Evolutionary conservation across 2,113 vertebrate genomes (phyloP).

Genomic region (Gopherus flavomarginatus): DNA sequence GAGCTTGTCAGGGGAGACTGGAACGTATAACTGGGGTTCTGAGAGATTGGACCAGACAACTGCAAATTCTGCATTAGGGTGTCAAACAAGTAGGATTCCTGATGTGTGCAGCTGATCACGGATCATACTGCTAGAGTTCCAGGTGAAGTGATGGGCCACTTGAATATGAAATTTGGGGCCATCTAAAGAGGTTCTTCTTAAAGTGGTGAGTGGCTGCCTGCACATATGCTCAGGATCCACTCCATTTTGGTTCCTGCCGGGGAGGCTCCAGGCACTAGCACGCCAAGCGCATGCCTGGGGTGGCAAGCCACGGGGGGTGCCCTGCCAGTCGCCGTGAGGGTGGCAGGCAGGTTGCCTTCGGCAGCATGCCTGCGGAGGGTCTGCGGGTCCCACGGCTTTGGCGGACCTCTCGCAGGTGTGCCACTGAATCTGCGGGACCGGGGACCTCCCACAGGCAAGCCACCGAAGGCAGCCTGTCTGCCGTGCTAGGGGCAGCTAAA

Average conservation of each 20-base stretch:
- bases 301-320: no score
- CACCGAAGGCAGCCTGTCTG: no score
- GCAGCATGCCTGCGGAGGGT: no score
- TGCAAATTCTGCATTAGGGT: neutral
- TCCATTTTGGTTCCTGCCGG: neutral
- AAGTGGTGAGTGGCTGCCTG: neutral
- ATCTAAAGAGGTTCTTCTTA: neutral
- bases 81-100: neutral
- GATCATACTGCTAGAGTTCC: neutral
- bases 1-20: neutral
- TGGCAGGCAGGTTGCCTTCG: no score
- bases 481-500: no score
- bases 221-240: neutral
- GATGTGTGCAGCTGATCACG: neutral
- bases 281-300: no score
- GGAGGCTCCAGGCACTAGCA: no score
- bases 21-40: neutral
- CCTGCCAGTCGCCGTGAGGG: no score
- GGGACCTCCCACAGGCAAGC: no score
- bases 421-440: no score
- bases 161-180: neutral
- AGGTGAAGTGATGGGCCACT: neutral
- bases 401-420: no score
- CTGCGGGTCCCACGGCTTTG: no score
- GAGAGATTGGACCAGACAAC: neutral